These are phyloP conservation scores for Aspidoscelis tigris DNA, from an alignment of 2,113 vertebrate species.

Conservation along the genomic window DNA sequence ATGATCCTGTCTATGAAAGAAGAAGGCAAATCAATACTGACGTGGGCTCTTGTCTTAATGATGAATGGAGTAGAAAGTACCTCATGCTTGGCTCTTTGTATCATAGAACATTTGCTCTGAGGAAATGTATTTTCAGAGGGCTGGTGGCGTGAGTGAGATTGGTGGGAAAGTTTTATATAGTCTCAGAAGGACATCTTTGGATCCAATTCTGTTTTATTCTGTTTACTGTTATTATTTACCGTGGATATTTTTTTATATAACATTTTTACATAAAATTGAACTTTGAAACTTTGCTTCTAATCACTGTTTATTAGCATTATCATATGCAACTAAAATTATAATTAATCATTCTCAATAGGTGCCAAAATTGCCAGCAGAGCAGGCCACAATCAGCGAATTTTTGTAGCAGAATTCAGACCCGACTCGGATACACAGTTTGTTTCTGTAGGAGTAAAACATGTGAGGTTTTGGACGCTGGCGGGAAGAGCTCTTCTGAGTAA, in stretches of 20 bases:
- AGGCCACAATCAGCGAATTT: conserved; percentile 94
- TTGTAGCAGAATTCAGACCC: conserved; percentile 97
- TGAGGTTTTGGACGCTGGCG: conserved; percentile 96
- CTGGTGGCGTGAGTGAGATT: too few relatives aligned
- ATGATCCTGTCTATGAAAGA: too few relatives aligned
- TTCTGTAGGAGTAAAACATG: conserved; percentile 96
- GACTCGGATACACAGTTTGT: conserved; percentile 98
- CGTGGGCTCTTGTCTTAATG: too few relatives aligned
- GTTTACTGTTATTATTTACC: neutral
- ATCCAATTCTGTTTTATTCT: neutral
- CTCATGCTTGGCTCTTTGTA: too few relatives aligned
- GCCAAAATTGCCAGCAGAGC: conserved; percentile 91
- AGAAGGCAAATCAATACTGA: too few relatives aligned
- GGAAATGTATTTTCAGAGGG: too few relatives aligned
- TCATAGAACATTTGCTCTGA: too few relatives aligned
- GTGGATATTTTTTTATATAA: neutral
- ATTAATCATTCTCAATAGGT: conserved; percentile 77
- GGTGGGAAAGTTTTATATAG: too few relatives aligned
- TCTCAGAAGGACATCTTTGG: neutral
- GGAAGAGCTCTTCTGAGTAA: conserved; percentile 93
- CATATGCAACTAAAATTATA: neutral
- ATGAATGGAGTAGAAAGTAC: too few relatives aligned
- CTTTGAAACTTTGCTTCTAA: neutral
- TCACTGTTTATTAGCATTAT: neutral
- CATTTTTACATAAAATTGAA: too few relatives aligned